phyloP scores from a whole-genome alignment of 2,888 invertebrate genomes.

The Drosophila testacea region DNA sequence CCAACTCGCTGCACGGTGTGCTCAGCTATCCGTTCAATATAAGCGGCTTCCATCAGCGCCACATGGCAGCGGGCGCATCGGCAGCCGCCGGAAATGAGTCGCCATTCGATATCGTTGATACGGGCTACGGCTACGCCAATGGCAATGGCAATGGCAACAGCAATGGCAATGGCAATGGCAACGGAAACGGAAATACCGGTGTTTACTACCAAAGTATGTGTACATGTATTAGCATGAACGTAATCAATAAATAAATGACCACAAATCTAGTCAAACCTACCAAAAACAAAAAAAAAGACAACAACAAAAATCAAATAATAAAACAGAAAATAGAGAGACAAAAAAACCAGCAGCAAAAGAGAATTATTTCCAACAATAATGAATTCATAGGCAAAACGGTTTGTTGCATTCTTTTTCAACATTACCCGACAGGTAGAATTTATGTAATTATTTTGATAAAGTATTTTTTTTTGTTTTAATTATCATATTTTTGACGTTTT shows the following conservation, averaged over 20 bases:
- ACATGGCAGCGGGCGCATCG: constrained; percentile 78
- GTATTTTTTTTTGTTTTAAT: constrained; percentile 26
- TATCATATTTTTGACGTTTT: constrained; percentile 47
- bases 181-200: constrained; percentile 82
- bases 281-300: constrained; percentile 26
- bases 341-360: constrained; percentile 35
- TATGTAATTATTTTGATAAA: constrained; percentile 36
- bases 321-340: constrained; percentile 23
- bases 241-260: constrained; percentile 64
- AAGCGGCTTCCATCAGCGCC: constrained; percentile 85
- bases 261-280: constrained; percentile 48
- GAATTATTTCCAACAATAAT: constrained; percentile 24
- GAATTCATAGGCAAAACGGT: constrained; percentile 45
- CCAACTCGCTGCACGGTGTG: constrained; percentile 78
- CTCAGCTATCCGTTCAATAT: constrained; percentile 85
- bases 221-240: constrained; percentile 77
- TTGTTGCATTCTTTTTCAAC: constrained; percentile 24
- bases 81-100: constrained; percentile 76
- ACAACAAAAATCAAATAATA: constrained; percentile 14
- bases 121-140: constrained; percentile 73
- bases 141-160: constrained; percentile 70
- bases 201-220: constrained; percentile 85
- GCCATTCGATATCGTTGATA: constrained; percentile 83
- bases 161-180: constrained; percentile 71
- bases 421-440: constrained; percentile 47